Conservation (phyloP, 2,888 invertebrate species). For the Cremastinae sp. region DNA sequence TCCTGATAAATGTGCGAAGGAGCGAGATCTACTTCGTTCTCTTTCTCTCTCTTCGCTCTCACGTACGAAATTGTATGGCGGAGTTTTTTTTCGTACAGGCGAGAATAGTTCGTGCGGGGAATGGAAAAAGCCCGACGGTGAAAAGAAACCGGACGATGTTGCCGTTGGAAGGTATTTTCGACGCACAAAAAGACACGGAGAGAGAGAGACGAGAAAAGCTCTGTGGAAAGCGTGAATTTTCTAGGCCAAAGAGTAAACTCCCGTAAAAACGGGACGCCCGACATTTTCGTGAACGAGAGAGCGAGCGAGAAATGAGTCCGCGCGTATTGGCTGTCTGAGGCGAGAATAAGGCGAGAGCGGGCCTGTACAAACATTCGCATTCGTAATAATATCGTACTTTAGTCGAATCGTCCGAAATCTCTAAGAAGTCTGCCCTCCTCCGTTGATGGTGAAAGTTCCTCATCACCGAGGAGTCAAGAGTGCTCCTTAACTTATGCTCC, state of each 20-base stretch:
- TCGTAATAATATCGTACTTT: slow-evolving; percentile 55
- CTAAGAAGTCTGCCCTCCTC: slow-evolving; percentile 1
- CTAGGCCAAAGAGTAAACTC: slow-evolving; percentile 78
- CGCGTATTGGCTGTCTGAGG: slow-evolving; percentile 6
- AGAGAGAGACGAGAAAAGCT: slow-evolving; percentile 59
- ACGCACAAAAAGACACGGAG: slow-evolving; percentile 56
- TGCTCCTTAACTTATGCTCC: slow-evolving; percentile 38
- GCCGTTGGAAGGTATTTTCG: slow-evolving; percentile 26
- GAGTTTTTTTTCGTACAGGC: slow-evolving; percentile 40
- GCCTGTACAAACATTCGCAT: slow-evolving; percentile 61
- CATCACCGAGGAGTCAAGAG: slow-evolving; percentile 9
- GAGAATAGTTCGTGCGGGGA: slow-evolving; percentile 42
- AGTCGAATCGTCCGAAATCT: slow-evolving; percentile 40
- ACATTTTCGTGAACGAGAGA: slow-evolving; percentile 27
- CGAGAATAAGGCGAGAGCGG: neutral
- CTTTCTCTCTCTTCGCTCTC: slow-evolving; percentile 32
- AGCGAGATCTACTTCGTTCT: slow-evolving; percentile 61
- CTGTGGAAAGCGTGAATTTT: slow-evolving; percentile 64
- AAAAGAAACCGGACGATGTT: slow-evolving; percentile 40
- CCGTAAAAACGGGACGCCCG: slow-evolving; percentile 34
- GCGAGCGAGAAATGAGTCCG: slow-evolving; percentile 15
- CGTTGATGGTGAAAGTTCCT: slow-evolving; percentile 7
- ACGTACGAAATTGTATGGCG: slow-evolving; percentile 54
- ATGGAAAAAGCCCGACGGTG: slow-evolving; percentile 47
- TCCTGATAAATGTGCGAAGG: slow-evolving; percentile 84